Base-by-base conservation (phyloP, 2,888 invertebrate species). In the Dichetophora obliterata region DNA sequence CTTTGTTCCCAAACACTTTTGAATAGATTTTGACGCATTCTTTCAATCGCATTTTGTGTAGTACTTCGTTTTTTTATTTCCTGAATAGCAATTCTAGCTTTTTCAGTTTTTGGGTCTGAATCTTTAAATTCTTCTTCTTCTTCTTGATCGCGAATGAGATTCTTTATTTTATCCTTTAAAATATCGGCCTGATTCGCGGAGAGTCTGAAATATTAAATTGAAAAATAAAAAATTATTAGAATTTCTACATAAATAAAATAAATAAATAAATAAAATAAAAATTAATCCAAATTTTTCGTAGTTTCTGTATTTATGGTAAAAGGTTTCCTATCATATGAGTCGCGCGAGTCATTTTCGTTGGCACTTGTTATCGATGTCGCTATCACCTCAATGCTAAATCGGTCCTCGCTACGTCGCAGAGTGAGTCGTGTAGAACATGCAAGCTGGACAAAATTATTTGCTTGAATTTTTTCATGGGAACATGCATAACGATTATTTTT, bases 1-100 rank as follows among this genome's bases (percentile, higher is more conserved):
- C 88, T 84, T 80, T 88, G 88, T 16, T 82, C 77, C 87, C 88
- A 88, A 34, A 86, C 81, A 16, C 81, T 84, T 6, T 82, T 59
- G 63, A 85, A 84, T 2, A 88, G 63, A 1, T 59, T 75, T 1
- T 82, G 22, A 0, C 88, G 83, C 24, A 79, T 66, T 22, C 78
- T 78, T 68, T 77, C 68, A 19, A 81, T 75, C 16, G 52, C 14
- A 1, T 75, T 65, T 43, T 75, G 1, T 52, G 19, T 1, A 3
- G 6, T 14, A 2, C 4, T 3, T 54, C n/a, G 5, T n/a, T 2
- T 0, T 43, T 43, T 43, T 6, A 43, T 11, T 43, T 43, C 43
- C 43, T 43, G 11, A 43, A 11, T 11, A 14, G 43, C 43, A 11
- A 43, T 43, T 11, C 14, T 43, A 43, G 43, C 43, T 43, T 43